Evolutionary conservation across 2,888 invertebrate species (phyloP).

Genomic region (Nasonia oneida): DNA sequence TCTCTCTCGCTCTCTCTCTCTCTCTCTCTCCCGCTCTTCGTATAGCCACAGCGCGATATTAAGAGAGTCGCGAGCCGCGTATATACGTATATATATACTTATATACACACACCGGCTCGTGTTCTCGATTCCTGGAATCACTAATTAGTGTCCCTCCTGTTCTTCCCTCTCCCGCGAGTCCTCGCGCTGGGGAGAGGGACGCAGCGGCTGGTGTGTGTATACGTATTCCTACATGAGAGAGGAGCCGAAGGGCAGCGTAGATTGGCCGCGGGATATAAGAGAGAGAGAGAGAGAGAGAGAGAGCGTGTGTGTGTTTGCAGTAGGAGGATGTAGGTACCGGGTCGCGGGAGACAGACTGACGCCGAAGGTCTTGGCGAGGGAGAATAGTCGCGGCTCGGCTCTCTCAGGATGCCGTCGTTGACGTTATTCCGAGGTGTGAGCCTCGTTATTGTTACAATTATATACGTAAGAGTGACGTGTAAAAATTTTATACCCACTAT

Average conservation of each 20-base stretch:
- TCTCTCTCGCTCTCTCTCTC: slow-evolving; percentile 20
- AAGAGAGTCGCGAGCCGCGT: neutral
- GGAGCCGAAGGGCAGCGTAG: slow-evolving; percentile 28
- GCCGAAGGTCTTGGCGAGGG: slow-evolving; percentile 56
- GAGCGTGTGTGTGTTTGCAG: neutral
- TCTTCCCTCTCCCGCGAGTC: slow-evolving; percentile 65
- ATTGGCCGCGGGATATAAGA: slow-evolving; percentile 31
- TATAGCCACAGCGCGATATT: slow-evolving; percentile 9
- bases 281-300: neutral
- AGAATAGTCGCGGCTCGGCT: neutral
- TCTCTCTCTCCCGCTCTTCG: neutral
- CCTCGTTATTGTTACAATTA: too few relatives aligned
- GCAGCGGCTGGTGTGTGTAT: neutral
- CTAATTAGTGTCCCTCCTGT: slow-evolving; percentile 78
- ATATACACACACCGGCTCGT: slow-evolving; percentile 67
- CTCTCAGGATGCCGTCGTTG: too few relatives aligned
- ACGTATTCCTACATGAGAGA: neutral
- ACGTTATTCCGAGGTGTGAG: too few relatives aligned
- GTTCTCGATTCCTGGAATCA: slow-evolving; percentile 78
- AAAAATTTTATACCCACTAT: too few relatives aligned
- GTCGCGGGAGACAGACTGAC: slow-evolving; percentile 67
- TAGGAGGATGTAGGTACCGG: slow-evolving; percentile 4
- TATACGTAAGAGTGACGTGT: too few relatives aligned
- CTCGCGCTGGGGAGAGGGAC: neutral
- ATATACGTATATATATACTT: neutral